These are phyloP conservation scores for Hyperoplus lanceolatus DNA, from an alignment of 2,797 vertebrate genomes.

Conservation along the genomic window DNA sequence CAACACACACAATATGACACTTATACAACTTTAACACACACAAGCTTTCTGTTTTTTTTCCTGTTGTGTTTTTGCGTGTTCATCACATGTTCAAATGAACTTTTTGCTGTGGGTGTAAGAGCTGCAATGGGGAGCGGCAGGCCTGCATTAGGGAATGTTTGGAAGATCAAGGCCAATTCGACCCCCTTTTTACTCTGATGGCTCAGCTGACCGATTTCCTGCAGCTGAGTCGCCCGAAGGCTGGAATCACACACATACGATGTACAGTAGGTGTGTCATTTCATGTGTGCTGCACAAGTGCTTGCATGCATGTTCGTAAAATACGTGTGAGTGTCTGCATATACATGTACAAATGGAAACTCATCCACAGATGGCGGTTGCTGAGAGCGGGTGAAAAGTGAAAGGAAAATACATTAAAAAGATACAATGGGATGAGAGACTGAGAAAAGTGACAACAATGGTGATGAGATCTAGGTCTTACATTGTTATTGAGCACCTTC, in stretches of 20 bases:
- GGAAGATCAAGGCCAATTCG: constrained; percentile 86
- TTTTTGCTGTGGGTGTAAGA: constrained; percentile 54
- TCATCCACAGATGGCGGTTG: not conserved
- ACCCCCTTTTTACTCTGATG: constrained; percentile 81
- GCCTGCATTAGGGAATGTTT: constrained; percentile 76
- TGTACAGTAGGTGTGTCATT: constrained; percentile 43
- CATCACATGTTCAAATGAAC: constrained; percentile 76
- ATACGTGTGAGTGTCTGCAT: constrained; percentile 6
- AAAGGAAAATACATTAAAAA: constrained; percentile 26
- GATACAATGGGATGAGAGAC: constrained; percentile 37
- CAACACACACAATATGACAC: constrained; percentile 29
- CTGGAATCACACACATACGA: constrained; percentile 48
- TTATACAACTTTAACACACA: constrained; percentile 18
- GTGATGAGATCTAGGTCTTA: constrained; percentile 6
- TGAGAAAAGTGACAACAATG: constrained; percentile 38
- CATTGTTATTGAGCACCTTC: not conserved
- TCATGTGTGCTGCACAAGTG: constrained; percentile 37
- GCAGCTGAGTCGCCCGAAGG: constrained; percentile 47
- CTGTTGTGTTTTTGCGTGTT: constrained; percentile 70
- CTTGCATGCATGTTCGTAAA: constrained; percentile 24
- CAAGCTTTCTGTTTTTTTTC: constrained; percentile 1
- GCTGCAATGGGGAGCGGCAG: constrained; percentile 48
- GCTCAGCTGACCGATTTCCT: constrained; percentile 77
- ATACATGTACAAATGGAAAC: constrained; percentile 8
- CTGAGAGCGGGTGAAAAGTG: constrained; percentile 34